phyloP scores from a whole-genome alignment of 2,888 invertebrate species.

The Pilophorus perplexus region DNA sequence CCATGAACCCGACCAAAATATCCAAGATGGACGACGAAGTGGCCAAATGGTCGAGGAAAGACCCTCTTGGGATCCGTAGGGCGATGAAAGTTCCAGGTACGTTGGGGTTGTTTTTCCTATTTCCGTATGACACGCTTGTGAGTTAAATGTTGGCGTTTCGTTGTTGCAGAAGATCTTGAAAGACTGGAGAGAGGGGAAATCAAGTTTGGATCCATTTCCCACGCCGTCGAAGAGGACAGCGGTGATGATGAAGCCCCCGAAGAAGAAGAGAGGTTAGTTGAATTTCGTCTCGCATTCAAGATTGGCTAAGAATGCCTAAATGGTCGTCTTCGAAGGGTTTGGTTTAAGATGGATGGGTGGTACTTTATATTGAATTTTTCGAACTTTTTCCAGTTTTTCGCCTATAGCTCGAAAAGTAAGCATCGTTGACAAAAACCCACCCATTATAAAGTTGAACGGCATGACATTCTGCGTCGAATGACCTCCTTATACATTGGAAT shows the following conservation, averaged over 20 bases:
- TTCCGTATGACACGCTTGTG: background rate
- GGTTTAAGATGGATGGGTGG: too few species aligned
- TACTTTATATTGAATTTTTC: too few species aligned
- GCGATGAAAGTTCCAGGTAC: slow-evolving; percentile 91
- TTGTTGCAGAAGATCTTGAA: slow-evolving; percentile 67
- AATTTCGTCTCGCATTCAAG: too few species aligned
- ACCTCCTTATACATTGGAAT: too few species aligned
- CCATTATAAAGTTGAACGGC: too few species aligned
- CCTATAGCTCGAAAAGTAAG: too few species aligned
- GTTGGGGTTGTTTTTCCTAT: slow-evolving; percentile 43
- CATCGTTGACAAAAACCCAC: too few species aligned
- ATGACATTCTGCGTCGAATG: too few species aligned
- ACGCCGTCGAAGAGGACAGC: slow-evolving; percentile 56
- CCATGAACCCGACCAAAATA: slow-evolving; percentile 91
- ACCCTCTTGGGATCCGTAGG: slow-evolving; percentile 84
- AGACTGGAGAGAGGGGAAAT: slow-evolving; percentile 82
- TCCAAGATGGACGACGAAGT: slow-evolving; percentile 98
- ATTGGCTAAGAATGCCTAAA: too few species aligned
- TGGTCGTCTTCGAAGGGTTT: too few species aligned
- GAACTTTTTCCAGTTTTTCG: too few species aligned
- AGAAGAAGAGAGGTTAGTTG: slow-evolving; percentile 31
- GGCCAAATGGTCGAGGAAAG: slow-evolving; percentile 94
- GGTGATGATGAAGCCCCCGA: slow-evolving; percentile 48
- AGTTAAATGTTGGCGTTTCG: background rate
- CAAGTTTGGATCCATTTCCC: slow-evolving; percentile 58